Evolutionary conservation across 2,888 invertebrate species (phyloP).

Genomic region (Aphidoletes aphidimyza): DNA sequence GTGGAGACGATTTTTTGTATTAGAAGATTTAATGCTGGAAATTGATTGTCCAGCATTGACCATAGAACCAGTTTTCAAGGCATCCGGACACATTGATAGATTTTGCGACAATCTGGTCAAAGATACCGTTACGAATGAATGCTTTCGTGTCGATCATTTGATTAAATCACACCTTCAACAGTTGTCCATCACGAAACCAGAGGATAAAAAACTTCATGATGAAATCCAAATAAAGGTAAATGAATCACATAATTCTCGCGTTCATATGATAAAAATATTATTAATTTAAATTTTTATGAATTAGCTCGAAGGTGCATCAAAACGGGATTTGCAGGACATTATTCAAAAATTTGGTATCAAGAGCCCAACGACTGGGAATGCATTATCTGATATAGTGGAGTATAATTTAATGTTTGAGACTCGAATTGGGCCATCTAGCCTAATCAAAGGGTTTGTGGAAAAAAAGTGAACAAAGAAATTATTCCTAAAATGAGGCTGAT

Average conservation of each 20-base stretch:
- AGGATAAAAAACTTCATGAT: background rate
- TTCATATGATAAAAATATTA: background rate
- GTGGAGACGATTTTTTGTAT: conserved; percentile 96
- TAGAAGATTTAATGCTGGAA: conserved; percentile 98
- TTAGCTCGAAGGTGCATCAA: conserved; percentile 88
- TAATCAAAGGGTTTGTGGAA: conserved; percentile 81
- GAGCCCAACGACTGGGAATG: conserved; percentile 94
- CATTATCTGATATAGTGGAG: conserved; percentile 93
- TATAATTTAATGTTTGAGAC: conserved; percentile 99
- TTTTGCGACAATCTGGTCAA: conserved; percentile 99
- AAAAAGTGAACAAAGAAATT: background rate
- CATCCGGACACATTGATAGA: conserved; percentile 98
- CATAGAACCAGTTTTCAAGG: conserved; percentile 96
- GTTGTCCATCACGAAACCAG: background rate
- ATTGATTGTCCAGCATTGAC: conserved; percentile 98
- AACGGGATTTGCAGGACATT: conserved; percentile 88
- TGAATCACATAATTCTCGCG: background rate
- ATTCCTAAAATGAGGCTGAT: background rate
- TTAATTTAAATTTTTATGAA: conserved; percentile 69
- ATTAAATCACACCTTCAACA: conserved; percentile 83
- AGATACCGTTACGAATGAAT: conserved; percentile 94
- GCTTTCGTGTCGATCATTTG: conserved; percentile 96
- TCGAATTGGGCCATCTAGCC: conserved; percentile 95
- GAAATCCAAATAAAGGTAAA: background rate
- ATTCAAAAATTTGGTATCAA: conserved; percentile 91